Conservation (phyloP, 2,113 vertebrate genomes). For the Gorsachius goisagi region DNA sequence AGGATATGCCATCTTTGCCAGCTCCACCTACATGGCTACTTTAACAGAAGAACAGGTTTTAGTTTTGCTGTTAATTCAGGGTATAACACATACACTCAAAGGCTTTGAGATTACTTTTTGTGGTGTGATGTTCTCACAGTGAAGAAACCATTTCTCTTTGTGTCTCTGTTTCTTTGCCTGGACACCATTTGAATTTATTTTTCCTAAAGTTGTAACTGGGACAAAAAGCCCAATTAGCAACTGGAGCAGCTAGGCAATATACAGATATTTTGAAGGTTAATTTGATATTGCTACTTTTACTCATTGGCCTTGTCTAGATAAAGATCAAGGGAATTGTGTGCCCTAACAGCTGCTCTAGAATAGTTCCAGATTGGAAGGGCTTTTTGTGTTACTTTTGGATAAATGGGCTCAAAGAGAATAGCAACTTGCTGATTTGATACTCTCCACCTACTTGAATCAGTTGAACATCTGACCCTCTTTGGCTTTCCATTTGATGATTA, state of each 20-base stretch:
- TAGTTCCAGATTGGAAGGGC: not conserved
- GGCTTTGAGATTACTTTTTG: not conserved
- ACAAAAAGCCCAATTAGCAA: not conserved
- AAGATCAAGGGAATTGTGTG: not conserved
- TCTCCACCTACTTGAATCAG: not conserved
- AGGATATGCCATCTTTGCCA: not conserved
- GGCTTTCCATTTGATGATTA: not conserved
- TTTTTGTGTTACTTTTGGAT: not conserved
- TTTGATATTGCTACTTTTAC: not conserved
- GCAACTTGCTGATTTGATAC: not conserved
- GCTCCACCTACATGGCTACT: not conserved
- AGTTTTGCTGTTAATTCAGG: not conserved
- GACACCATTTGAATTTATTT: not conserved
- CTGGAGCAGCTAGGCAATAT: not conserved
- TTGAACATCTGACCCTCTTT: not conserved
- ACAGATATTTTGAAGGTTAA: not conserved
- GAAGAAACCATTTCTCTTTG: not conserved
- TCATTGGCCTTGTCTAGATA: not conserved
- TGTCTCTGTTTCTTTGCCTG: not conserved
- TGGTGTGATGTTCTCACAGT: rapidly evolving
- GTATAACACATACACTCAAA: not conserved
- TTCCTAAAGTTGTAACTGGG: not conserved
- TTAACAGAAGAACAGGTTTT: not conserved
- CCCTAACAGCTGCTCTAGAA: not conserved
- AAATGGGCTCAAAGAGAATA: not conserved